These are phyloP conservation scores for Piaya cayana DNA, from an alignment of 2,113 vertebrate genomes.

Conservation along the genomic window DNA sequence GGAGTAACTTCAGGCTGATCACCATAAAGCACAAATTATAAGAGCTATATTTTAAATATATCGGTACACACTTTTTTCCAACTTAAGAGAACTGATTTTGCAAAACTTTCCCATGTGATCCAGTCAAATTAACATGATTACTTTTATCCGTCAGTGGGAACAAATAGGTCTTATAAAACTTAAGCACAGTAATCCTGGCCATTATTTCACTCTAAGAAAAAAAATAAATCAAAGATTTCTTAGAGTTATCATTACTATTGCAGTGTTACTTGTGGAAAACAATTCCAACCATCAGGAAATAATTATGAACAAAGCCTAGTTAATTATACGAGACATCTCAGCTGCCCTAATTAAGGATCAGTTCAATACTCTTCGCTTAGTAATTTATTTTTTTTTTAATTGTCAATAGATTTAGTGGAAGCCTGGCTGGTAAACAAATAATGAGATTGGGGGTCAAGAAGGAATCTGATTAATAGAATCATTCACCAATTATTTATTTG, in stretches of 20 bases:
- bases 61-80: background rate
- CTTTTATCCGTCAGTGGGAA: background rate
- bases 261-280: conserved; percentile 63
- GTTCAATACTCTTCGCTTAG: conserved; percentile 74
- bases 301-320: conserved; percentile 79
- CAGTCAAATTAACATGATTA: background rate
- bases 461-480: conserved; percentile 83
- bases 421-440: conserved; percentile 75
- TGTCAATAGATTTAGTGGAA: conserved; percentile 74
- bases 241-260: conserved; percentile 36
- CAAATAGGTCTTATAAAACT: background rate
- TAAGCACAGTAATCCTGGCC: conserved; percentile 6
- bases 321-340: conserved; percentile 77
- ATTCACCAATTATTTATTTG: conserved; percentile 74
- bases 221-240: conserved; percentile 55
- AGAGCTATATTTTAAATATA: background rate
- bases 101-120: background rate
- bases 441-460: conserved; percentile 76
- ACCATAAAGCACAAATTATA: background rate
- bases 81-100: background rate
- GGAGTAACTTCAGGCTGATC: background rate
- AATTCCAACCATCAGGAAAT: conserved; percentile 73
- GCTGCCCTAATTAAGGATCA: conserved; percentile 75
- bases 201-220: conserved; percentile 9
- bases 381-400: conserved; percentile 62